A percentile compares a stretch with the other conserved stretches of the same genome.
phyloP scores from a whole-genome alignment of 2,797 vertebrate species.

The Centropyge bicolor region DNA sequence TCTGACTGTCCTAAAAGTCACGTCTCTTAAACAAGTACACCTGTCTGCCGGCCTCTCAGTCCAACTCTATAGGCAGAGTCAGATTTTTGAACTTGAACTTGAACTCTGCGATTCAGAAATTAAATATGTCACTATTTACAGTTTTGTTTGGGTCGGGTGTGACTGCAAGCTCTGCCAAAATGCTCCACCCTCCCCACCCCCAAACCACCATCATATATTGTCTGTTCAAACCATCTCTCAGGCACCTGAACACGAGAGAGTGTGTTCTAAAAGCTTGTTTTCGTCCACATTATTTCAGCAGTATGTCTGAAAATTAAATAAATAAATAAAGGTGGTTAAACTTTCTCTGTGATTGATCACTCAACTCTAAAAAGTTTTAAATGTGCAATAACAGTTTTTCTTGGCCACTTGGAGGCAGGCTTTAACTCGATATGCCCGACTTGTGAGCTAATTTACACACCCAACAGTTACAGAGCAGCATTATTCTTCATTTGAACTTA shows the following conservation, averaged over 20 bases:
- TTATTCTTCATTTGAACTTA: background rate
- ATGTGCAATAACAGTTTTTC: background rate
- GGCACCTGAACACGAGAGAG: background rate
- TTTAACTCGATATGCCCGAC: too few relatives aligned
- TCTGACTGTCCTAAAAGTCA: background rate
- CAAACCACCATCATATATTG: background rate
- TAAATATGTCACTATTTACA: background rate
- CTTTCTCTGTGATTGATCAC: background rate
- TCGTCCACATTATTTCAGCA: background rate
- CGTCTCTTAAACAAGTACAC: background rate
- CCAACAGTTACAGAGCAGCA: background rate
- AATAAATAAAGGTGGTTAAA: background rate
- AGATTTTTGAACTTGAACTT: too few relatives aligned
- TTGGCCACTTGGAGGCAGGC: background rate
- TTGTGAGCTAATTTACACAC: background rate
- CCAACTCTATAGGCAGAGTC: too few relatives aligned
- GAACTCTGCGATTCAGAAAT: background rate
- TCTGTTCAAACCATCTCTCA: background rate
- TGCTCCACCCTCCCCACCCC: background rate
- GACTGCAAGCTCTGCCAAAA: background rate
- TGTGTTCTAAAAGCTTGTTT: background rate
- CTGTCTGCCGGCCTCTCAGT: background rate
- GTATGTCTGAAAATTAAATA: background rate
- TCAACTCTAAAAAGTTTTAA: too few relatives aligned
- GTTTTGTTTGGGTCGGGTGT: background rate